These are phyloP conservation scores for Hymenochirus boettgeri DNA, from an alignment of 2,113 vertebrate genomes.

Conservation along the genomic window DNA sequence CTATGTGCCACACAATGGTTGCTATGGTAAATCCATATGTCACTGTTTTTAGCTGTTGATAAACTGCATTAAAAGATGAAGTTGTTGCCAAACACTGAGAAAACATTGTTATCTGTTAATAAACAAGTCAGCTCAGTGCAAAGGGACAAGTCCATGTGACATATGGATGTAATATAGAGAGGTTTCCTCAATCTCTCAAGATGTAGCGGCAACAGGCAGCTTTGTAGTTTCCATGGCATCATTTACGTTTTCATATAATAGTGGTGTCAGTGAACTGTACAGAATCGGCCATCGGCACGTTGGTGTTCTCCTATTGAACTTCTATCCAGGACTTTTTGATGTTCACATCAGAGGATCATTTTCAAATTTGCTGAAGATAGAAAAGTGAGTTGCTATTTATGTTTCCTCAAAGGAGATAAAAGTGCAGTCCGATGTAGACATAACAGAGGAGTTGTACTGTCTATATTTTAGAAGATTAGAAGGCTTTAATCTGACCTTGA, in stretches of 20 bases:
- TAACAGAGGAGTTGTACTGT: too few relatives aligned
- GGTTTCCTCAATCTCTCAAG: conserved; percentile 18
- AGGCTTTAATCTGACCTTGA: too few relatives aligned
- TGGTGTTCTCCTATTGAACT: conserved; percentile 1
- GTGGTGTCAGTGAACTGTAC: background rate
- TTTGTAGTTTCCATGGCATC: conserved; percentile 14
- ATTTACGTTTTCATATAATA: conserved; percentile 9
- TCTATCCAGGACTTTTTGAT: background rate
- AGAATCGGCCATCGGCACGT: background rate
- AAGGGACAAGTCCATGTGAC: conserved; percentile 20
- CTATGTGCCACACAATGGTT: too few relatives aligned
- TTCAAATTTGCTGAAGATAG: background rate
- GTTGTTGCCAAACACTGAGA: conserved; percentile 3
- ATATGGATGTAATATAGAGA: background rate
- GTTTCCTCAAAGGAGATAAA: background rate
- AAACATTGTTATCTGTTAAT: conserved; percentile 6
- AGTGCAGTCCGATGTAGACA: background rate
- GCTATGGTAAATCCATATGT: too few relatives aligned
- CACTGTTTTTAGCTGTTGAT: too few relatives aligned
- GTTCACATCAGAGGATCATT: background rate
- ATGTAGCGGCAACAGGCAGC: background rate
- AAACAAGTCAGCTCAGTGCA: conserved; percentile 14
- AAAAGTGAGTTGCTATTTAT: background rate
- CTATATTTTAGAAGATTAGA: too few relatives aligned
- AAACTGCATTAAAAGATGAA: too few relatives aligned